These are phyloP conservation scores for Cisticola juncidis DNA, from an alignment of 2,113 vertebrate species.

Conservation along the genomic window DNA sequence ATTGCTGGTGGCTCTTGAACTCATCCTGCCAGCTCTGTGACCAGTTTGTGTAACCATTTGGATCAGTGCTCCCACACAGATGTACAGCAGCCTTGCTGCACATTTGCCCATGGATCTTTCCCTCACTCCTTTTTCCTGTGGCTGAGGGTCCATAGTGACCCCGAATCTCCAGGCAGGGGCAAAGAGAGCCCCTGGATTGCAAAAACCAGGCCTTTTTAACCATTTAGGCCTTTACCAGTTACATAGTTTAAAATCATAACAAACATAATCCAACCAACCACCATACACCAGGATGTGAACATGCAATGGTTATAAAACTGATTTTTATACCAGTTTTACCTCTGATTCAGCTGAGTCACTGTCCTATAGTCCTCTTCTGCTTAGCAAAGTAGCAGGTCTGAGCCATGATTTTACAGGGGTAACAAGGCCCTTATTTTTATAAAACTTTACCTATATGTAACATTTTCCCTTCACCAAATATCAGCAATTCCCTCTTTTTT, in stretches of 20 bases:
- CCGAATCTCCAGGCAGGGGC: background rate
- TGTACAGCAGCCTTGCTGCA: background rate
- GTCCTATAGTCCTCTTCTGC: background rate
- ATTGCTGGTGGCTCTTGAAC: background rate
- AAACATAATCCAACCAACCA: background rate
- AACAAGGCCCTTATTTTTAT: background rate
- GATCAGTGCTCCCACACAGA: background rate
- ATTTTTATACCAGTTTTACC: background rate
- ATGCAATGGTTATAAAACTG: no score
- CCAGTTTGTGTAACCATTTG: no score
- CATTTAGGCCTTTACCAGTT: background rate
- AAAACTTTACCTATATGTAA: background rate
- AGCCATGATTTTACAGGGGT: background rate
- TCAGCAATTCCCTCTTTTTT: background rate
- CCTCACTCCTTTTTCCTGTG: background rate
- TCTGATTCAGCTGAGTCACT: background rate
- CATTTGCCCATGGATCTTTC: accelerated
- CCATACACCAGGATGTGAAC: no score
- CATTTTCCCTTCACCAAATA: background rate
- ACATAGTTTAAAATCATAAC: background rate
- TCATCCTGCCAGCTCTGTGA: background rate
- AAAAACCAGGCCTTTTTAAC: background rate
- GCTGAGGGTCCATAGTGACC: background rate
- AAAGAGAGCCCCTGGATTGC: no score
- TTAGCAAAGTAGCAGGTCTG: background rate